Percentiles rank a stretch among this genome's conserved stretches.
Conservation (phyloP, 2,888 invertebrate genomes). For the Ophion ellenae region DNA sequence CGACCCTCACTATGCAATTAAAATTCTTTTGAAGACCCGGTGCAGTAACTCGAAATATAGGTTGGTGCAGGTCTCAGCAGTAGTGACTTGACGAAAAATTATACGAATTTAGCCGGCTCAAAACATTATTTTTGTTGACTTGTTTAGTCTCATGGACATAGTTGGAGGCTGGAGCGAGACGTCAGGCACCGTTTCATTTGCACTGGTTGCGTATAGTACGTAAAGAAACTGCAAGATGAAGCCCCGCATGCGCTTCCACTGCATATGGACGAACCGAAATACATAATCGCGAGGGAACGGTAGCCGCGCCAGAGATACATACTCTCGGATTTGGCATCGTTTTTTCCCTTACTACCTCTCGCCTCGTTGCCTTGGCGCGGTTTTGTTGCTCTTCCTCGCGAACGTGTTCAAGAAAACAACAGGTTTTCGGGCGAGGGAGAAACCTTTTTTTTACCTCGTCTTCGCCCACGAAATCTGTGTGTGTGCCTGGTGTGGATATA, state of each 20-base stretch:
- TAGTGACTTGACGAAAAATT: too few relatives aligned
- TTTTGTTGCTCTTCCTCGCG: slow-evolving; percentile 34
- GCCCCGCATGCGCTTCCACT: background rate
- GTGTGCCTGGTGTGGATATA: background rate
- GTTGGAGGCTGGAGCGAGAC: background rate
- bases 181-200: background rate
- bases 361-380: slow-evolving; percentile 45
- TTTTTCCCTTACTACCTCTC: slow-evolving; percentile 16
- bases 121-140: too few relatives aligned
- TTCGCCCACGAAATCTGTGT: slow-evolving; percentile 3
- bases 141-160: background rate
- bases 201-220: background rate
- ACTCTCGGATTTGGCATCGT: slow-evolving; percentile 20
- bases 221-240: background rate
- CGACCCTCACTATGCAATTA: too few relatives aligned
- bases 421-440: slow-evolving; percentile 30
- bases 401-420: slow-evolving; percentile 7
- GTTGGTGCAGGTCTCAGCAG: too few relatives aligned
- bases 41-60: too few relatives aligned
- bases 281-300: slow-evolving; percentile 46
- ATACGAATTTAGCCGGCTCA: too few relatives aligned
- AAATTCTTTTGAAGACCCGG: too few relatives aligned
- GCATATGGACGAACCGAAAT: background rate
- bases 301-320: slow-evolving; percentile 30
- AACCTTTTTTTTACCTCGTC: slow-evolving; percentile 11